Conservation (phyloP, 1,140 invertebrate species). For the Drosophila grimshawi region DNA sequence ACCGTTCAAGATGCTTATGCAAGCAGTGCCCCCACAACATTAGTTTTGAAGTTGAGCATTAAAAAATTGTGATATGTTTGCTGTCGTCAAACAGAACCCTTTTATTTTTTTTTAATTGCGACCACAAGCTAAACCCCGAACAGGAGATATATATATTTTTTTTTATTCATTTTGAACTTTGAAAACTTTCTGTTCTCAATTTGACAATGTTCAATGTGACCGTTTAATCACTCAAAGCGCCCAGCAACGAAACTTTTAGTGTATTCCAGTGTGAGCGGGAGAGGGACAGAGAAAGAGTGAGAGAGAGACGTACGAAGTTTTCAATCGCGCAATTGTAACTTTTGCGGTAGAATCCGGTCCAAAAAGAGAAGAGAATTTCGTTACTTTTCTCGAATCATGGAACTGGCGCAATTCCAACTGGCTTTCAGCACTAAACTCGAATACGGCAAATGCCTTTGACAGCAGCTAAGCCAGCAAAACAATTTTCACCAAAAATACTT, state of each 20-base stretch:
- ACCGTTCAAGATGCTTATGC: no score
- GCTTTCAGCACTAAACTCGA: constrained; percentile 29
- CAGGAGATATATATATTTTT: not conserved
- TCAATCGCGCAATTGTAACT: constrained; percentile 60
- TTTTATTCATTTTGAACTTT: constrained; percentile 4
- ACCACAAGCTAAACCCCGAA: no score
- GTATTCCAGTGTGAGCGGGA: no score
- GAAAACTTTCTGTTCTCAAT: constrained; percentile 14
- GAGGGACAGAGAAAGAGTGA: not conserved
- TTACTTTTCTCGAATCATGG: constrained; percentile 55
- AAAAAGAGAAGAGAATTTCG: constrained; percentile 45
- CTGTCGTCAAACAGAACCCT: no score
- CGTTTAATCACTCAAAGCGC: constrained; percentile 73
- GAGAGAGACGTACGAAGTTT: constrained; percentile 9
- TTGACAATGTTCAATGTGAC: constrained; percentile 23
- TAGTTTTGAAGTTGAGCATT: no score
- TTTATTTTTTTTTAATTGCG: no score
- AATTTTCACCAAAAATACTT: constrained; percentile 62
- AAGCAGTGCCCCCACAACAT: no score
- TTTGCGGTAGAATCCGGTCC: constrained; percentile 26
- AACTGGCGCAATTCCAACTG: constrained; percentile 68
- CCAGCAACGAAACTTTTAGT: constrained; percentile 38
- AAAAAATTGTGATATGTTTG: no score
- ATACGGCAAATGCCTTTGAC: constrained; percentile 66
- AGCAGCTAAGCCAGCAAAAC: constrained; percentile 70